phyloP scores from a whole-genome alignment of 2,797 vertebrate genomes.

The Scolopax bukidnonensis region DNA sequence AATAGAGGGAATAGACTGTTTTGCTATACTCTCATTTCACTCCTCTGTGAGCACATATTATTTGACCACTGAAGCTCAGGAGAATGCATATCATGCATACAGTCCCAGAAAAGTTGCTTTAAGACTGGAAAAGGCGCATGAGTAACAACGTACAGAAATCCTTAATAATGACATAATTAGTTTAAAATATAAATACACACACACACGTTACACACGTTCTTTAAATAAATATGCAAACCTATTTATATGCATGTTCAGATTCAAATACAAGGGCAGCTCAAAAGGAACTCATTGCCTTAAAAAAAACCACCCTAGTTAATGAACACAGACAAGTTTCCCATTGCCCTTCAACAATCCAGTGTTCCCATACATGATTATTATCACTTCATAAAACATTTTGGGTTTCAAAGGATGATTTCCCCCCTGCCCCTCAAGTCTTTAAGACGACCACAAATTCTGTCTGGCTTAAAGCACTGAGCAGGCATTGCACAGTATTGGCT shows the following conservation, averaged over 20 bases:
- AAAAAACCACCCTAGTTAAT: background rate
- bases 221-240: background rate
- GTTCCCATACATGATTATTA: background rate
- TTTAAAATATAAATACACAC: background rate
- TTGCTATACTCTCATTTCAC: background rate
- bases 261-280: background rate
- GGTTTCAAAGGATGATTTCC: background rate
- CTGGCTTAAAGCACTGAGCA: background rate
- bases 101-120: background rate
- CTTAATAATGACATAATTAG: background rate
- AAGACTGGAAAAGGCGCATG: background rate
- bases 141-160: background rate
- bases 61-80: background rate
- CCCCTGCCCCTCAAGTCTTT: background rate
- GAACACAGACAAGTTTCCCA: background rate
- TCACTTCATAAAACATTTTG: background rate
- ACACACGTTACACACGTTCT: background rate
- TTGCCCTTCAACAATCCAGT: background rate
- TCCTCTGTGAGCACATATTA: background rate
- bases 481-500: background rate
- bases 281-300: background rate
- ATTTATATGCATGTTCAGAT: background rate
- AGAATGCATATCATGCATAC: background rate
- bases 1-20: background rate
- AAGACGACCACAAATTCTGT: background rate